phyloP scores from a whole-genome alignment of 2,888 invertebrate species.

The Polyommatus icarus region DNA sequence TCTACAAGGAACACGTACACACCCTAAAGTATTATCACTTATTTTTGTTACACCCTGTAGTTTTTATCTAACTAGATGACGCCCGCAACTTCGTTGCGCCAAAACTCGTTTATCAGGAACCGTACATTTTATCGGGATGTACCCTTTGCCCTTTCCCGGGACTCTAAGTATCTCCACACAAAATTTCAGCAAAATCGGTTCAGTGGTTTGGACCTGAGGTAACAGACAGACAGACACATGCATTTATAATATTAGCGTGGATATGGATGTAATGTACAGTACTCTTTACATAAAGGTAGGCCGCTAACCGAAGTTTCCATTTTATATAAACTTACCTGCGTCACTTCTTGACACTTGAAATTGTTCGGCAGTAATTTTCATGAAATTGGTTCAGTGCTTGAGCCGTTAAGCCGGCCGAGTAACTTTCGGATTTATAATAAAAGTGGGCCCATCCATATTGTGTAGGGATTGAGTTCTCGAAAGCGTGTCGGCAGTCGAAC shows the following conservation, averaged over 20 bases:
- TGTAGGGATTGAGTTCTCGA: constrained; percentile 17
- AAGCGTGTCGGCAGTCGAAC: not conserved
- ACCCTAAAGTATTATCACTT: no score
- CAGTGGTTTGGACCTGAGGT: no score
- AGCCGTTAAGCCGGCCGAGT: constrained; percentile 21
- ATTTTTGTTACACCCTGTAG: no score
- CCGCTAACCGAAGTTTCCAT: not conserved
- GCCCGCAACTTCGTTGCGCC: no score
- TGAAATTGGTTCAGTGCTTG: constrained; percentile 21
- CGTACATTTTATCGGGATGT: no score
- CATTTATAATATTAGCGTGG: no score
- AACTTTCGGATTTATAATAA: constrained; percentile 17
- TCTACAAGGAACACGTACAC: no score
- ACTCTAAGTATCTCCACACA: no score
- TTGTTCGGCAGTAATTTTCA: constrained; percentile 17
- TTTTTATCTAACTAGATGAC: not conserved
- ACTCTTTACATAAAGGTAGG: not conserved
- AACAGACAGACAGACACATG: no score
- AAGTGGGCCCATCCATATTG: constrained; percentile 21
- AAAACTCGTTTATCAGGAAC: no score
- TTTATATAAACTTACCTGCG: constrained; percentile 4
- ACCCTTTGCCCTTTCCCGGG: no score
- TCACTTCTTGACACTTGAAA: constrained; percentile 22
- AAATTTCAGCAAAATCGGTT: no score
- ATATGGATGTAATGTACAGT: not conserved